Conservation (phyloP, 1,140 invertebrate genomes). For the Drosophila asahinai region DNA sequence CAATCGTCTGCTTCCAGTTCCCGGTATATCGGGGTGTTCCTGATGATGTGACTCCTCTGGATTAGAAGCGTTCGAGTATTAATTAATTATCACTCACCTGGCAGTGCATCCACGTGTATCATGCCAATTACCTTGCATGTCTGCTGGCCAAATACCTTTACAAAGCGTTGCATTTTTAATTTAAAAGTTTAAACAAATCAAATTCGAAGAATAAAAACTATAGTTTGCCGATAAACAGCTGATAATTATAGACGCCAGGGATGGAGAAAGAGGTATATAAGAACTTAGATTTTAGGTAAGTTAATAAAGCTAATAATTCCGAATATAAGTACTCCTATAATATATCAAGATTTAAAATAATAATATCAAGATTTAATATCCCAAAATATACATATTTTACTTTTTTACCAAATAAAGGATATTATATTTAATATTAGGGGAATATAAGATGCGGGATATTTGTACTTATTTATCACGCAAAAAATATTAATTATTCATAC, state of each 20-base stretch:
- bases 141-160: conserved; percentile 79
- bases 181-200: background rate
- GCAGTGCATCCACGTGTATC: conserved; percentile 90
- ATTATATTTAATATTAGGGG: too few species aligned
- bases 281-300: background rate
- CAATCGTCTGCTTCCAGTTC: conserved; percentile 68
- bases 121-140: conserved; percentile 89
- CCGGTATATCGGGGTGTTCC: conserved; percentile 76
- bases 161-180: conserved; percentile 83
- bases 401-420: too few species aligned
- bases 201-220: background rate
- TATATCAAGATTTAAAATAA: too few species aligned
- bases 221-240: conserved; percentile 32
- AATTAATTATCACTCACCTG: conserved; percentile 86
- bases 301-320: background rate
- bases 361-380: too few species aligned
- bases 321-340: background rate
- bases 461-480: too few species aligned
- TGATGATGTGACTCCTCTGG: conserved; percentile 28
- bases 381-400: background rate
- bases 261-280: conserved; percentile 3
- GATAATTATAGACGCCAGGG: conserved; percentile 21
- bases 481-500: too few species aligned
- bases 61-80: conserved; percentile 4
- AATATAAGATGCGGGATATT: too few species aligned